Conservation (phyloP, 2,113 vertebrate species). For the Chionodraco myersi region DNA sequence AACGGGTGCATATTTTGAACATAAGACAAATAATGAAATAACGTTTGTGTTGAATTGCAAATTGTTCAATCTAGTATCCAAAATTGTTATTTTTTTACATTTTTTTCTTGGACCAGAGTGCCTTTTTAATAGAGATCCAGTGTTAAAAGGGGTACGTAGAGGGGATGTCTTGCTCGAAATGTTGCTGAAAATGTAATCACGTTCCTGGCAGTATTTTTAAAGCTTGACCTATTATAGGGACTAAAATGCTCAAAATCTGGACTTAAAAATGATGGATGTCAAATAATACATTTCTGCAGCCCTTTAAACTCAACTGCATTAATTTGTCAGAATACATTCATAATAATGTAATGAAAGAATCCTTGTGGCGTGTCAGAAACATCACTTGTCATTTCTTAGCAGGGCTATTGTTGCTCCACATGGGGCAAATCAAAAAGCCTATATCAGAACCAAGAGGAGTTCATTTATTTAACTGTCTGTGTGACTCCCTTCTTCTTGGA, state of each 20-base stretch:
- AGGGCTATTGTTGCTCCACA: slow-evolving; percentile 24
- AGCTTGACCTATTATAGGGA: not conserved
- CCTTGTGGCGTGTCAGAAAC: not conserved
- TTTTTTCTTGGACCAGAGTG: no score
- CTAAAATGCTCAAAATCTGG: not conserved
- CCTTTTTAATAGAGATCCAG: no score
- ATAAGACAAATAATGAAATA: not conserved
- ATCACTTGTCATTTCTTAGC: slow-evolving; percentile 1
- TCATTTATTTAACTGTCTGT: slow-evolving; percentile 39
- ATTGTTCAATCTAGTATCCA: not conserved
- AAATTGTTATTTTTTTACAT: no score
- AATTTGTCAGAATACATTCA: not conserved
- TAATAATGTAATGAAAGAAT: not conserved
- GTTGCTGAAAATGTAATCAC: no score
- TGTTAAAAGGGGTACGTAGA: no score
- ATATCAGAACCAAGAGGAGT: slow-evolving; percentile 23
- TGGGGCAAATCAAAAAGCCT: slow-evolving; percentile 30
- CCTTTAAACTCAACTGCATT: not conserved
- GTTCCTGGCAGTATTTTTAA: not conserved
- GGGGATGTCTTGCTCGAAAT: no score
- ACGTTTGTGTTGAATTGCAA: not conserved
- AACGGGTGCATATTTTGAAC: not conserved
- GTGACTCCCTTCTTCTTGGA: slow-evolving; percentile 44
- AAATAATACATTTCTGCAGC: not conserved
- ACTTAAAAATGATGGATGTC: not conserved